These are phyloP conservation scores for Orestias chungarensis DNA, from an alignment of 2,797 vertebrate genomes.

Conservation along the genomic window DNA sequence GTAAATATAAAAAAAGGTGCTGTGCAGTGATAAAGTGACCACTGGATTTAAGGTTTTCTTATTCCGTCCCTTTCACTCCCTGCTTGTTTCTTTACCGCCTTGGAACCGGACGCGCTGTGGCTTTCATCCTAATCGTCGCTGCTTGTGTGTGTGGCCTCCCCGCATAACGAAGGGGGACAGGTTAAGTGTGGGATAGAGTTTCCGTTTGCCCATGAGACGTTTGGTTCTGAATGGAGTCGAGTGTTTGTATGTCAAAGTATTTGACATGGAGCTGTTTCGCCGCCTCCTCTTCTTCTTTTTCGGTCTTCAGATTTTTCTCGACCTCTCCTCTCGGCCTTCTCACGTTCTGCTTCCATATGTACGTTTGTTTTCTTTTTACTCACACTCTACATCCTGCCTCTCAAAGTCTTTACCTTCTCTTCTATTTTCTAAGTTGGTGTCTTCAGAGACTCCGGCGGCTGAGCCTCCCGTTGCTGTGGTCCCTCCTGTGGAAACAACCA, in stretches of 20 bases:
- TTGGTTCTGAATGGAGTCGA: conserved; percentile 59
- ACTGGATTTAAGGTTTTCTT: neutral
- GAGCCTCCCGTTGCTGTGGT: conserved; percentile 72
- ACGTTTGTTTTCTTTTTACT: neutral
- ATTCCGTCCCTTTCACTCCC: neutral
- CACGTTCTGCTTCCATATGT: neutral
- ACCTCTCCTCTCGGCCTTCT: conserved; percentile 4
- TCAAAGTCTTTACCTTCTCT: neutral
- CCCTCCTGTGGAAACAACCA: conserved; percentile 75
- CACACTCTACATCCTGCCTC: neutral
- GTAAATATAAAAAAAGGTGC: neutral
- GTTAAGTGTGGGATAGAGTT: conserved; percentile 74
- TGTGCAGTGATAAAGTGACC: neutral
- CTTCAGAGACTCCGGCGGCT: conserved; percentile 82
- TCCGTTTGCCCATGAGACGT: conserved; percentile 68
- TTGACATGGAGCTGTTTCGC: conserved; percentile 66
- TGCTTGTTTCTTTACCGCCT: conserved; percentile 17
- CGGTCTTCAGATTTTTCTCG: conserved; percentile 26
- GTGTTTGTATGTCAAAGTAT: conserved; percentile 72
- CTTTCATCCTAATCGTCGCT: conserved; percentile 46
- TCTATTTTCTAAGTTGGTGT: conserved; percentile 81
- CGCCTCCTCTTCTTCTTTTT: conserved; percentile 8
- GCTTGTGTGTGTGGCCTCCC: conserved; percentile 37
- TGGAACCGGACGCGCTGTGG: conserved; percentile 49
- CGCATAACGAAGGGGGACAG: conserved; percentile 65